phyloP scores from a whole-genome alignment of 2,888 invertebrate species.

The Steinernema hermaphroditum region DNA sequence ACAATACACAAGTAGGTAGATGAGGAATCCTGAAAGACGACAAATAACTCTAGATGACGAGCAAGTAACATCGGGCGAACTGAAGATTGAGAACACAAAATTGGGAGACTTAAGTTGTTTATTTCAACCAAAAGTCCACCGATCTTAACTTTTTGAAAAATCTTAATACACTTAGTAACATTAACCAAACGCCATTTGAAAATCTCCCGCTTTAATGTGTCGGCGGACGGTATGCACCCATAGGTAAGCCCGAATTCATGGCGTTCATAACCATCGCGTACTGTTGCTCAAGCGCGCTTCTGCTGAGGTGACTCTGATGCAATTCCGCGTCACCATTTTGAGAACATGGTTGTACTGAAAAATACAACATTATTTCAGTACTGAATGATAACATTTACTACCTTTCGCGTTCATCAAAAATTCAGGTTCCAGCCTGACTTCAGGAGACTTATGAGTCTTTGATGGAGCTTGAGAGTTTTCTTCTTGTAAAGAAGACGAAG shows the following conservation, averaged over 20 bases:
- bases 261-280: slow-evolving; percentile 48
- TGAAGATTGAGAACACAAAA: neutral
- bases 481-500: too few species aligned
- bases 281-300: slow-evolving; percentile 40
- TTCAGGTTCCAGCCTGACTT: slow-evolving; percentile 29
- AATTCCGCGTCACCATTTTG: slow-evolving; percentile 7
- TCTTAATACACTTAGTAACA: slow-evolving; percentile 6
- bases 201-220: slow-evolving; percentile 14
- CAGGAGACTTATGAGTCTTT: neutral
- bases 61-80: neutral
- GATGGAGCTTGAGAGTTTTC: too few species aligned
- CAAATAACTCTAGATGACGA: neutral
- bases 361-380: neutral
- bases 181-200: neutral
- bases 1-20: too few species aligned
- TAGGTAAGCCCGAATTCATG: slow-evolving; percentile 44
- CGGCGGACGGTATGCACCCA: slow-evolving; percentile 33
- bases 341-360: neutral
- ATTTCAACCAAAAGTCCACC: slow-evolving; percentile 8
- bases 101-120: slow-evolving; percentile 23
- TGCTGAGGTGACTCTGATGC: neutral
- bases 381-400: neutral
- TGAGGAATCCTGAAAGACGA: neutral
- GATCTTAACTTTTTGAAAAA: slow-evolving; percentile 1
- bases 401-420: neutral